Base-by-base conservation (phyloP, 2,113 vertebrate genomes). In the Sinocyclocheilus maitianheensis region DNA sequence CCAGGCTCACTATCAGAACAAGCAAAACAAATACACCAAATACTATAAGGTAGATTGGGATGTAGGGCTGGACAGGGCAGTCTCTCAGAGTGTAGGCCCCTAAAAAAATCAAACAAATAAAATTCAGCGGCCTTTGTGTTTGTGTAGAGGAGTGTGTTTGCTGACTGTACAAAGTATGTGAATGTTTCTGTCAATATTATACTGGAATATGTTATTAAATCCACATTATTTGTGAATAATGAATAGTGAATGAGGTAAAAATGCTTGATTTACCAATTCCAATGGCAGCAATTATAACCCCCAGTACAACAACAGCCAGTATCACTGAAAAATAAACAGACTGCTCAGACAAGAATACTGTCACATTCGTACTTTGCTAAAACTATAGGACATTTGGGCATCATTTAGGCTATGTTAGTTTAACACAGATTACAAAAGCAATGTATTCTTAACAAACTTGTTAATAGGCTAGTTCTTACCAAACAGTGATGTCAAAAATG, bases 11-110 rank as follows among this genome's bases (percentile, higher is more conserved):
- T 48, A 76, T 16, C 74, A 26, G 40, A 16, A 48, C 43, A 24
- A 76, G 74, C 5, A 76, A 76, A 48, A 76, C 40, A 76, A 76
- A 76, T 26, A 76, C 74, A 26, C 74, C 74, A 48, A 76, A 76
- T 24, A 51, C 74, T 76, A 76, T 16, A 26, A 76, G 74, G 74
- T 76, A 76, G 74, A 76, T 43, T 8, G 74, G 43, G 74, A 76
- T 76, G 43, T 76, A 14, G 13, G 43, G 74, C 74, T 76, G 74
- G n/a, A 76, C 74, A 51, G 74, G 74, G 8, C 74, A 76, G n/a
- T 76, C 43, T 51, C 74, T 76, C 2, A 76, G 43, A 51, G 51
- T 51, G 74, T 76, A 24, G 43, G 43, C 43, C n/a, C 74, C 74
- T 76, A 48, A 76, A 75, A 48, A 72, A 40, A 1, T 4, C 3